Evolutionary conservation across 2,797 vertebrate species (phyloP).

Genomic region (Periparus ater): DNA sequence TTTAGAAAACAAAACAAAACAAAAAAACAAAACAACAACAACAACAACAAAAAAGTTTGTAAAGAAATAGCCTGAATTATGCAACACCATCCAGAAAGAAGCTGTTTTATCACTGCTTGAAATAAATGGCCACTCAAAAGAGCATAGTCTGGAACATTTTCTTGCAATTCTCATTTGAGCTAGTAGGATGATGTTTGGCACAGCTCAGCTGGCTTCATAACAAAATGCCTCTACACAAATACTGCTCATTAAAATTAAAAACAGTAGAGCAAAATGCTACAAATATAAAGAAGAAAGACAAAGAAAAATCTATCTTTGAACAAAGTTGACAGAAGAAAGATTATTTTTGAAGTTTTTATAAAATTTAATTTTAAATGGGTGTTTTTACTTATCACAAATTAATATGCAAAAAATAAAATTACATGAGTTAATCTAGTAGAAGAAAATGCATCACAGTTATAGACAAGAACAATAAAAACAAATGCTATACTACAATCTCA

Average conservation of each 20-base stretch:
- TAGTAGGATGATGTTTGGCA: conserved; percentile 44
- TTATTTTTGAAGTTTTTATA: not conserved
- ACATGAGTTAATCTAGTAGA: not conserved
- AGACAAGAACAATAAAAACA: not conserved
- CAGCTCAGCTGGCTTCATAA: conserved; percentile 9
- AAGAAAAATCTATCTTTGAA: not conserved
- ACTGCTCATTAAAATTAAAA: conserved; percentile 51
- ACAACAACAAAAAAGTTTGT: no score
- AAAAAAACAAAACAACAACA: no score
- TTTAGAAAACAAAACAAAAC: not conserved
- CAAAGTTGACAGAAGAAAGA: not conserved
- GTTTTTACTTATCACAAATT: not conserved
- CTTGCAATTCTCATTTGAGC: not conserved
- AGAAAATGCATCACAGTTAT: not conserved
- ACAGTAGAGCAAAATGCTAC: conserved; percentile 10
- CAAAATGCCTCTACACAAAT: conserved; percentile 36
- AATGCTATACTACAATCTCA: not conserved
- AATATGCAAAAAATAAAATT: not conserved
- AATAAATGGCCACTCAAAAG: conserved; percentile 16
- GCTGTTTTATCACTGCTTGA: conserved; percentile 26
- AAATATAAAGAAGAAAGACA: conserved; percentile 10
- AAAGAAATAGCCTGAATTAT: not conserved
- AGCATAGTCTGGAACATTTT: conserved; percentile 40
- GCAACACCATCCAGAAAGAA: not conserved
- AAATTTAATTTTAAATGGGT: not conserved